Conservation (phyloP, 2,113 vertebrate species). For the Oryzias melastigma region DNA sequence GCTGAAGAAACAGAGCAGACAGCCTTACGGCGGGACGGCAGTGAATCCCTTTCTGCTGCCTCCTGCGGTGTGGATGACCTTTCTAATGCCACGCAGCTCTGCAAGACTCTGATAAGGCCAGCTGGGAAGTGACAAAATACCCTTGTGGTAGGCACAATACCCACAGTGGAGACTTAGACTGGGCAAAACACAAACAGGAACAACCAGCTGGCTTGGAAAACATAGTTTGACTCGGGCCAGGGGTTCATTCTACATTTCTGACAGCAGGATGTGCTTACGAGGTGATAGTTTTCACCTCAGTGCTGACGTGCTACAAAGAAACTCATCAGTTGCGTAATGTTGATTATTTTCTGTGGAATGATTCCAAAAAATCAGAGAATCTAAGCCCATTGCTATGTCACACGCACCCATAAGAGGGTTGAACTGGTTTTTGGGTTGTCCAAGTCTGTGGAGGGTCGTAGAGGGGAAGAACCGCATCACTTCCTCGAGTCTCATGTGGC, state of each 20-base stretch:
- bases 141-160: conserved; percentile 44
- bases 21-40: conserved; percentile 35
- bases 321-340: not conserved
- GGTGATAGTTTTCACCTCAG: conserved; percentile 9
- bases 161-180: conserved; percentile 30
- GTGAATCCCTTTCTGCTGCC: conserved; percentile 56
- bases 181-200: conserved; percentile 34
- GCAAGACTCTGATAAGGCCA: conserved; percentile 65
- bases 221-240: conserved; percentile 43
- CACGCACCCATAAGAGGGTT: too few relatives aligned
- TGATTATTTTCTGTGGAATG: not conserved
- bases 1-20: conserved; percentile 48
- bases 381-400: too few relatives aligned
- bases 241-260: conserved; percentile 33
- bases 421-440: too few relatives aligned
- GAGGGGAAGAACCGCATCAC: too few relatives aligned
- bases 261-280: conserved; percentile 27
- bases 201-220: conserved; percentile 45
- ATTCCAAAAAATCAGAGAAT: too few relatives aligned
- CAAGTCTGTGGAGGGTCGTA: too few relatives aligned
- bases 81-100: conserved; percentile 50
- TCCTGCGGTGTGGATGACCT: conserved; percentile 76
- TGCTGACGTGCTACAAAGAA: conserved; percentile 5
- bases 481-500: too few relatives aligned
- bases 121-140: conserved; percentile 65